Base-by-base conservation (phyloP, 2,113 vertebrate genomes). In the Synodontis membranacea region DNA sequence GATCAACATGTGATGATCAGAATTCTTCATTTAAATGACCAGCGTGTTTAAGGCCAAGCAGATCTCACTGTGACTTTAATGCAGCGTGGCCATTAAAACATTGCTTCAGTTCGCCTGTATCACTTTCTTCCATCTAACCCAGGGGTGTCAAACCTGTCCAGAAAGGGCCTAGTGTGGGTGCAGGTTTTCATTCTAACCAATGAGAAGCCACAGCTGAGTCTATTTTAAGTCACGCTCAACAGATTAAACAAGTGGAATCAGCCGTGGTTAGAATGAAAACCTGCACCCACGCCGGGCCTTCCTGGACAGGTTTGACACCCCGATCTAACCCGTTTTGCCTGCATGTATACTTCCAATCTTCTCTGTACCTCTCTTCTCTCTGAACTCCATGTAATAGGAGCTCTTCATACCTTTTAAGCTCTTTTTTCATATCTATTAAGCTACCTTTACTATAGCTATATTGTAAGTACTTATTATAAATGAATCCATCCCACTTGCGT, bases 11-110 rank as follows among this genome's bases (percentile, higher is more conserved):
- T 79, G 31, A 39, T 54, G 21, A 80, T 68, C 42, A 84, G 66
- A 52, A 39, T 76, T 80, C 42, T 82, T 76, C 76, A n/a, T 76
- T 56, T 12, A 78, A 88, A 86, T 34, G 21, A 80, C 88, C 81
- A 84, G 80, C 84, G 82, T 23, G 31, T 72, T 44, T 28, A 39
- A 56, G 44, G 39, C 39, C 34, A 62, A 60, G n/a, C 60, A 83
- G 42, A 82, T 10, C 31, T 28, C 74, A 42, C 25, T 42, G 34
- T 34, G 44, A 58, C 68, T 75, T 46, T 84, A 84, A 28, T 3
- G 28, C 70, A 48, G 56, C 31, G n/a, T 79, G 31, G 54, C 19
- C 74, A 78, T 2, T 25, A 64, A 37, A 78, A 39, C 31, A 23
- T 50, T 52, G 28, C 84, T 85, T 85, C 34, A 42, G 58, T 68